Evolutionary conservation across 2,113 vertebrate species (phyloP).

Genomic region (Menura novaehollandiae): DNA sequence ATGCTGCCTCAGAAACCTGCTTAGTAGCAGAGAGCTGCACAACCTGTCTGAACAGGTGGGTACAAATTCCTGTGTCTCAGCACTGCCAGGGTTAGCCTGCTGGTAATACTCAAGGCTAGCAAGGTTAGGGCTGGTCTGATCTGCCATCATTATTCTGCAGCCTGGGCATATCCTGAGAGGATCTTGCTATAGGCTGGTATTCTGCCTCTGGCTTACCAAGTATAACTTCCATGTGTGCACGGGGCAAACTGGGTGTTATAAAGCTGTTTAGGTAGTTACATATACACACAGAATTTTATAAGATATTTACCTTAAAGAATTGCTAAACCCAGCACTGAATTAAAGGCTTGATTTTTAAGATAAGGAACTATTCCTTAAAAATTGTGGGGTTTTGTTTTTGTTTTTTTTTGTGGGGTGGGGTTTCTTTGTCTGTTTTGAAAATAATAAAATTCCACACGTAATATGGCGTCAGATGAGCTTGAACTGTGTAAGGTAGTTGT

Average conservation of each 20-base stretch:
- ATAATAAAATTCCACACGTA: background rate
- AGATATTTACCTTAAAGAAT: background rate
- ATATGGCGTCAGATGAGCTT: background rate
- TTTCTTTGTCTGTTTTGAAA: background rate
- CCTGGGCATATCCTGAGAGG: background rate
- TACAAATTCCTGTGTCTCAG: background rate
- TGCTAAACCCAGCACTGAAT: background rate
- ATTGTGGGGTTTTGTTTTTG: accelerated
- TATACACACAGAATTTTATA: background rate
- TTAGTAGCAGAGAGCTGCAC: background rate
- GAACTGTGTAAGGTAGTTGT: background rate
- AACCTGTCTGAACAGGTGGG: background rate
- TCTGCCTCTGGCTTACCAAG: background rate
- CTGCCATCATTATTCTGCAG: background rate
- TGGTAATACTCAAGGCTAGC: background rate
- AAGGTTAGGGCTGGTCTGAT: background rate
- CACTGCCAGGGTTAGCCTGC: background rate
- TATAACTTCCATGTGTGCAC: background rate
- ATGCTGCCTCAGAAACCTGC: background rate
- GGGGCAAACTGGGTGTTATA: background rate
- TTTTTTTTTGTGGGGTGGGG: too few relatives aligned
- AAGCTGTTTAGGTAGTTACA: background rate
- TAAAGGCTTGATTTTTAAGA: background rate
- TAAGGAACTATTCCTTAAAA: background rate
- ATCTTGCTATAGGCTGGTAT: background rate